Conservation (phyloP, 2,888 invertebrate genomes). For the Metalampra italica region DNA sequence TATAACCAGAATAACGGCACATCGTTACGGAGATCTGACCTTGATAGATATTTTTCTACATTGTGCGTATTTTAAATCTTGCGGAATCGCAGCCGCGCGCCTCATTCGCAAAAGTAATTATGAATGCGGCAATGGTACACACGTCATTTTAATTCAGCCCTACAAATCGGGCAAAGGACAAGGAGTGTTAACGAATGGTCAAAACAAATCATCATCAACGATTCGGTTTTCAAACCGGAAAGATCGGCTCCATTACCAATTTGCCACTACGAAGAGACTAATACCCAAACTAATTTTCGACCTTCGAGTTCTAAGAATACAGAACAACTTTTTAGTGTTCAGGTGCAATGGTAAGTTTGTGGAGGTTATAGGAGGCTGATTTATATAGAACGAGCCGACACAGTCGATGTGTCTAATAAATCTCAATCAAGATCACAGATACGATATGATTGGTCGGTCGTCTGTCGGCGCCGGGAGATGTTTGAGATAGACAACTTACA, state of each 20-base stretch:
- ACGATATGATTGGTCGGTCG: slow-evolving; percentile 50
- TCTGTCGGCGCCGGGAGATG: slow-evolving; percentile 50
- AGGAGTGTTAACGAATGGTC: slow-evolving; percentile 50
- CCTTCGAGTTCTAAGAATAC: slow-evolving; percentile 13
- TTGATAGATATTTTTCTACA: too few species aligned
- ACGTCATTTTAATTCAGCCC: background rate
- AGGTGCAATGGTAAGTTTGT: slow-evolving; percentile 1
- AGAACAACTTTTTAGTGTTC: background rate
- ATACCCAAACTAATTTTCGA: slow-evolving; percentile 6
- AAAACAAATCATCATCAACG: slow-evolving; percentile 46
- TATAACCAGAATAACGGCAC: too few species aligned
- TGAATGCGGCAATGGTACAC: background rate
- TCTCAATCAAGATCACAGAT: slow-evolving; percentile 71
- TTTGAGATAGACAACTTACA: slow-evolving; percentile 28
- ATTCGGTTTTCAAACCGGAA: slow-evolving; percentile 36
- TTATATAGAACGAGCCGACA: slow-evolving; percentile 41
- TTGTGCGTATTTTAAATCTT: too few species aligned
- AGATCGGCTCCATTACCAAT: slow-evolving; percentile 28
- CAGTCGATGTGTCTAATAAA: slow-evolving; percentile 61
- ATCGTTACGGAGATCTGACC: too few species aligned
- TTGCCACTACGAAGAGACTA: background rate
- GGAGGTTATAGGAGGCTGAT: slow-evolving; percentile 17
- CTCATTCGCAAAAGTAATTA: too few species aligned
- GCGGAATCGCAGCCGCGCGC: too few species aligned
- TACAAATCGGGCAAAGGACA: slow-evolving; percentile 18